A percentile compares a stretch with the other conserved stretches of the same genome.
Evolutionary conservation across 2,797 vertebrate species (phyloP).

Genomic region (Diplodus puntazzo): DNA sequence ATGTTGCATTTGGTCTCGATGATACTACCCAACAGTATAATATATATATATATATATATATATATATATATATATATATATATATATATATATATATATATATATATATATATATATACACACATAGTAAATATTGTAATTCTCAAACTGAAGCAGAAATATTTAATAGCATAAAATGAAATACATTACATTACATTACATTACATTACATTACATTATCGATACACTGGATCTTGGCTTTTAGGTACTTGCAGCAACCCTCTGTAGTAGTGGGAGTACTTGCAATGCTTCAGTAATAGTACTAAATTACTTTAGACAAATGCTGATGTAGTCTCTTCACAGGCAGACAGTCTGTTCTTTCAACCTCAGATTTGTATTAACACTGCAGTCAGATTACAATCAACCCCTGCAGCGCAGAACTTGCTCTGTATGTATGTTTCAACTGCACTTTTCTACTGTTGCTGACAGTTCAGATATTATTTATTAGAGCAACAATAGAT

Average conservation of each 20-base stretch:
- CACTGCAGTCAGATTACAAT: background rate
- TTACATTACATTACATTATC: background rate
- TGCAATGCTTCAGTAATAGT: too few species aligned
- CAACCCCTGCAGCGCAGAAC: background rate
- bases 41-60: too few species aligned
- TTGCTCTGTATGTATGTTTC: background rate
- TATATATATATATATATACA: too few species aligned
- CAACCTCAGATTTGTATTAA: background rate
- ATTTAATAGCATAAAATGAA: background rate
- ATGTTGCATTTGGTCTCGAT: background rate
- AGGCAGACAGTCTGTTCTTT: background rate
- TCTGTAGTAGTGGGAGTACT: too few species aligned
- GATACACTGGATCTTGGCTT: background rate
- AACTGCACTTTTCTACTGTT: background rate
- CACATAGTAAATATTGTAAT: too few species aligned
- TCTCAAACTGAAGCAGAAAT: background rate
- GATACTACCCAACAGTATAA: too few species aligned
- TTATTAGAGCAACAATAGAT: constrained; percentile 3
- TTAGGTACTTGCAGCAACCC: too few species aligned
- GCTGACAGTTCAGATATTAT: background rate
- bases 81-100: too few species aligned
- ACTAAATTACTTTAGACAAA: too few species aligned
- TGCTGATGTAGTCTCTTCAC: background rate
- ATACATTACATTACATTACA: background rate
- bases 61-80: too few species aligned